A percentile compares a stretch with the other conserved stretches of the same genome.
Conservation (phyloP, 64 coral and sea anemone genomes). For the Stylophora pistillata region DNA sequence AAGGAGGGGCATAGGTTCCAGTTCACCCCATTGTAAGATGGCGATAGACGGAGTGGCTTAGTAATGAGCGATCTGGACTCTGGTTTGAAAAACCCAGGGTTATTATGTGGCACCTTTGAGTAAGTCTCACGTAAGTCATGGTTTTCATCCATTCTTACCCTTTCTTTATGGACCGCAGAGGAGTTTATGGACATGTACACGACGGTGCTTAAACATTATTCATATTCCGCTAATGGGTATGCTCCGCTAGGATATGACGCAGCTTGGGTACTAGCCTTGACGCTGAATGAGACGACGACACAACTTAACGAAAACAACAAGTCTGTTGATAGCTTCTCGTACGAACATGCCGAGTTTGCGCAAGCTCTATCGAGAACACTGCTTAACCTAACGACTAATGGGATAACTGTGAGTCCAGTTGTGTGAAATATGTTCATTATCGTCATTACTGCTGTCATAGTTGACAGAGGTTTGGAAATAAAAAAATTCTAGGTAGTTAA, state of each 20-base stretch:
- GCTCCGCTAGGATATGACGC: conserved; percentile 63
- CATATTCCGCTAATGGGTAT: conserved; percentile 26
- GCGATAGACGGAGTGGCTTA: too few species aligned
- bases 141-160: background rate
- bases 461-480: too few species aligned
- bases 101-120: too few species aligned
- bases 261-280: conserved; percentile 52
- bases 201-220: conserved; percentile 5
- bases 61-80: too few species aligned
- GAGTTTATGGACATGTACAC: conserved; percentile 39
- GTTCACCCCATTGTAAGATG: too few species aligned
- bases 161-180: conserved; percentile 29
- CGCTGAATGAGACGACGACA: conserved; percentile 26
- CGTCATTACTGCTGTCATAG: too few species aligned
- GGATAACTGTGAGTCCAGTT: conserved; percentile 38
- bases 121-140: background rate
- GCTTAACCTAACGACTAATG: background rate
- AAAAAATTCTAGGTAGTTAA: too few species aligned
- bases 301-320: conserved; percentile 24
- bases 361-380: background rate
- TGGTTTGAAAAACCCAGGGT: too few species aligned
- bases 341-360: background rate
- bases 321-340: conserved; percentile 36
- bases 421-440: too few species aligned
- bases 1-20: too few species aligned